Percentiles rank a stretch among this genome's conserved stretches.
Evolutionary conservation across 1,140 invertebrate species (phyloP).

Genomic region (Saxidomus purpurata): DNA sequence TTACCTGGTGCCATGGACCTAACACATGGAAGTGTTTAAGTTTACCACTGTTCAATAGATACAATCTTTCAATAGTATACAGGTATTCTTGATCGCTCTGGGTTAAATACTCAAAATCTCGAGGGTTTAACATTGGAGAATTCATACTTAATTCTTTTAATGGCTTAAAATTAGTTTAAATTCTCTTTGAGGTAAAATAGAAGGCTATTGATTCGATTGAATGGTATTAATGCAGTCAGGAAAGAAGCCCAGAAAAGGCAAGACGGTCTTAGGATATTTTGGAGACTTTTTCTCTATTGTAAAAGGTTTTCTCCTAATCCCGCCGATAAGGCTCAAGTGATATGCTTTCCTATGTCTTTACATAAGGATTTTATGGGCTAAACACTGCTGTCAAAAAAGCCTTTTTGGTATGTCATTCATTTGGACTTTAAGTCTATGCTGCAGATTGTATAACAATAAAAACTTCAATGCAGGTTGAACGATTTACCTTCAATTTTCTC

Average conservation of each 20-base stretch:
- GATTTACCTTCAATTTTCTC: neutral
- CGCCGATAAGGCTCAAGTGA: slow-evolving; percentile 30
- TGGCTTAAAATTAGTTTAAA: slow-evolving; percentile 23
- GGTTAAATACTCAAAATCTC: slow-evolving; percentile 65
- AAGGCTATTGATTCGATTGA: slow-evolving; percentile 9
- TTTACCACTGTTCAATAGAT: slow-evolving; percentile 64
- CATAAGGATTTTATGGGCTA: neutral
- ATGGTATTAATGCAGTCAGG: neutral
- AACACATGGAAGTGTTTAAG: slow-evolving; percentile 59
- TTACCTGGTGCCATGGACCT: slow-evolving; percentile 65
- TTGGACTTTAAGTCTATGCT: neutral
- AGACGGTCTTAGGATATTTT: neutral
- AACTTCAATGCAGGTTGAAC: neutral
- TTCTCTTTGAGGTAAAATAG: slow-evolving; percentile 8
- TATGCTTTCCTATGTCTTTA: slow-evolving; percentile 4
- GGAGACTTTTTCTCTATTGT: slow-evolving; percentile 2
- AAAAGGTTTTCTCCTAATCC: slow-evolving; percentile 22
- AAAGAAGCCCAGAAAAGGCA: neutral
- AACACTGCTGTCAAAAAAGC: neutral
- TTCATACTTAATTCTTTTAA: slow-evolving; percentile 45
- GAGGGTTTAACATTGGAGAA: slow-evolving; percentile 54
- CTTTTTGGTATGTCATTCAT: neutral
- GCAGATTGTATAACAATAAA: neutral
- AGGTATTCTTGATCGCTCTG: slow-evolving; percentile 63
- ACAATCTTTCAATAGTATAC: slow-evolving; percentile 51